Conservation (phyloP, 2,888 invertebrate genomes). For the Branchellion lobata region DNA sequence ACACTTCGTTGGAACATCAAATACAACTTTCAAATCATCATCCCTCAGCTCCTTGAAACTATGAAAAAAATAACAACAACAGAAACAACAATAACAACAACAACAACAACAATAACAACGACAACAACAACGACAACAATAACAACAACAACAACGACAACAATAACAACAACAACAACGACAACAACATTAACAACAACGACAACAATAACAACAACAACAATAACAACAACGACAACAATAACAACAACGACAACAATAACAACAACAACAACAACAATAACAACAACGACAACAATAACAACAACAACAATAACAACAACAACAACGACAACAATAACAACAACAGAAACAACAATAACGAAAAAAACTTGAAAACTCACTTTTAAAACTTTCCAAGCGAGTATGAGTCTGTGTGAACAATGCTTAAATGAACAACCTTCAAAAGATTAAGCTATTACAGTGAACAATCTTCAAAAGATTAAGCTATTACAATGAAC, state of each 20-base stretch:
- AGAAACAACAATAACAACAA: not conserved
- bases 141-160: slow-evolving; percentile 28
- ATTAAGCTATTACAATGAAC: no score
- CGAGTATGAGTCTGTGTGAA: no score
- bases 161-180: slow-evolving; percentile 25
- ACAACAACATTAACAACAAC: not conserved
- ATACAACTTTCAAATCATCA: no score
- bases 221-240: not conserved
- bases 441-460: no score
- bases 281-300: not conserved
- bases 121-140: slow-evolving; percentile 9
- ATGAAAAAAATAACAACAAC: no score
- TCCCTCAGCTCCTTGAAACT: not conserved
- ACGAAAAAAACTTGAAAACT: no score
- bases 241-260: not conserved
- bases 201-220: not conserved
- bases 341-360: no score
- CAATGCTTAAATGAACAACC: no score
- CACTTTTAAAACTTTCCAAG: no score
- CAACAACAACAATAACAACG: not conserved
- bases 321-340: not conserved
- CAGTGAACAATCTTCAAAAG: no score
- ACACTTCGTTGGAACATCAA: no score
- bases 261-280: not conserved
- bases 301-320: not conserved